Conservation (phyloP, 2,113 vertebrate genomes). For the Clarias macrocephalus region DNA sequence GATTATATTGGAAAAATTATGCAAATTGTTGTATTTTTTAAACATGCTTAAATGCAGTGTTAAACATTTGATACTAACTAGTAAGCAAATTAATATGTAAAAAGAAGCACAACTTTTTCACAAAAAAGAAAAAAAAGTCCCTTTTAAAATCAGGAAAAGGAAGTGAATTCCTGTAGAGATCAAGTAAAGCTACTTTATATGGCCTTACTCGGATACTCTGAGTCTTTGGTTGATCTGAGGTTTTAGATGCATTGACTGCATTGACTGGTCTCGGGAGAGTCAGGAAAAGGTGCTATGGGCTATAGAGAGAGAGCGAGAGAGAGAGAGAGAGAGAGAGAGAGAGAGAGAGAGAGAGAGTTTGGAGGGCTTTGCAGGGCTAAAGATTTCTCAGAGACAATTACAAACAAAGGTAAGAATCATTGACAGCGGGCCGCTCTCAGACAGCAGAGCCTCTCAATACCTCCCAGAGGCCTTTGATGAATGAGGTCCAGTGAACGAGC, state of each 20-base stretch:
- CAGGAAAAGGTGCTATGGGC: constrained; percentile 35
- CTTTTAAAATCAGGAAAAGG: neutral
- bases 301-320: neutral
- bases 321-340: constrained; percentile 15
- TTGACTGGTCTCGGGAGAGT: constrained; percentile 46
- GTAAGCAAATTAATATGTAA: neutral
- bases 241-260: constrained; percentile 46
- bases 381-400: constrained; percentile 55
- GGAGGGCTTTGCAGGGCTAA: constrained; percentile 40
- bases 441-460: constrained; percentile 58
- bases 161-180: constrained; percentile 12
- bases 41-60: neutral
- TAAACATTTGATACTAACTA: neutral
- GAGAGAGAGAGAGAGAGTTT: neutral
- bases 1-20: neutral
- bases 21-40: neutral
- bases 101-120: neutral
- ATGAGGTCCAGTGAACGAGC: constrained; percentile 34
- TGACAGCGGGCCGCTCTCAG: constrained; percentile 48
- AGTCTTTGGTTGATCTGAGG: constrained; percentile 41
- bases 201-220: constrained; percentile 16
- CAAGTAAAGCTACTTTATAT: constrained; percentile 37
- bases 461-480: constrained; percentile 50
- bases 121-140: constrained; percentile 9
- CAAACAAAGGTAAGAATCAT: constrained; percentile 57